A percentile compares a stretch with the other conserved stretches of the same genome.
These are phyloP conservation scores for Stictonetta naevosa DNA, from an alignment of 2,113 vertebrate genomes.

Conservation along the genomic window DNA sequence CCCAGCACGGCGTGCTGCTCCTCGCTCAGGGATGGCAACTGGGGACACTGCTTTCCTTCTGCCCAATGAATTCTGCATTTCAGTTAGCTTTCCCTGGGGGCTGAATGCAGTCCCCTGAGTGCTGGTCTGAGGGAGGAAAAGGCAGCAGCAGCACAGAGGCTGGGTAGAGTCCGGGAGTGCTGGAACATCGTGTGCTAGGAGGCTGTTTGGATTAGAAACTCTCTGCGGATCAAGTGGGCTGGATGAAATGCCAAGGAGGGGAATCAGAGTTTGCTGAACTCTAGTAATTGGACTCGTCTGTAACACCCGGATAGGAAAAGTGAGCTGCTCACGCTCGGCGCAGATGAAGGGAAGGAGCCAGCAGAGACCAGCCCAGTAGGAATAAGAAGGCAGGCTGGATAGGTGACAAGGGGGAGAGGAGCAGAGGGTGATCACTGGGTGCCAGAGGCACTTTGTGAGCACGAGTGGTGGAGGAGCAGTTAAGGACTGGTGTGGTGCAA, in stretches of 20 bases:
- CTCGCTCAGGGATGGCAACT: background rate
- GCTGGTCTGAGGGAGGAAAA: background rate
- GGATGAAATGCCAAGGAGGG: constrained; percentile 57
- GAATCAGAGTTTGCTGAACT: constrained; percentile 59
- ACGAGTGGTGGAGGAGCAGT: background rate
- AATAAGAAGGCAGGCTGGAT: background rate
- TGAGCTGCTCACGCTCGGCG: background rate
- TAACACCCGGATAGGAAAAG: background rate
- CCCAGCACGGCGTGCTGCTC: background rate
- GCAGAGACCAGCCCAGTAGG: background rate
- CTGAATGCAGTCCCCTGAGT: background rate
- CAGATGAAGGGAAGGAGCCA: background rate
- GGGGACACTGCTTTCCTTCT: background rate
- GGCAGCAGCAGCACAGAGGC: background rate
- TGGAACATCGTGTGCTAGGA: constrained; percentile 58
- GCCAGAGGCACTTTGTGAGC: background rate
- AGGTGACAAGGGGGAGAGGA: background rate
- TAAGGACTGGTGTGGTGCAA: background rate
- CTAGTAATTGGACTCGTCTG: constrained; percentile 32
- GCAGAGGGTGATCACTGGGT: fast-evolving
- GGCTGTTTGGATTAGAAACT: constrained; percentile 64
- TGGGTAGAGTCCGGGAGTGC: constrained; percentile 6
- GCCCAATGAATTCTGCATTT: background rate
- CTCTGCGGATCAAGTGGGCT: constrained; percentile 14
- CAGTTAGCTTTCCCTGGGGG: background rate